A percentile compares a stretch with the other conserved stretches of the same genome.
These are phyloP conservation scores for Andrena chrysosceles DNA, from an alignment of 2,888 invertebrate species.

Conservation along the genomic window DNA sequence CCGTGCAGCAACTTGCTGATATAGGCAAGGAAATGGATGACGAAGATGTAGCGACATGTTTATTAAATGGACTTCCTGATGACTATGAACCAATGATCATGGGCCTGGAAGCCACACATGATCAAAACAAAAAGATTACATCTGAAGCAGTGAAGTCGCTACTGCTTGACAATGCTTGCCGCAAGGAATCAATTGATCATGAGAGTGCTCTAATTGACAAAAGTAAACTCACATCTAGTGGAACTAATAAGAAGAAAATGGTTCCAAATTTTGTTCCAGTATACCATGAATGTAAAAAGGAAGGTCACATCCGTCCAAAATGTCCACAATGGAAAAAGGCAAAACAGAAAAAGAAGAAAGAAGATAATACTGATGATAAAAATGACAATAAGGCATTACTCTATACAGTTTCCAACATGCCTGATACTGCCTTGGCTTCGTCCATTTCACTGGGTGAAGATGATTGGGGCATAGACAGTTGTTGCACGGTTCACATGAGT, in stretches of 20 bases:
- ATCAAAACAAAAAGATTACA: too few relatives aligned
- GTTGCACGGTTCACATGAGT: neutral
- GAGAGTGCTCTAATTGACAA: too few relatives aligned
- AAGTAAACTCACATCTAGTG: too few relatives aligned
- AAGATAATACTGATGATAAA: neutral
- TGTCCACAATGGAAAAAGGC: too few relatives aligned
- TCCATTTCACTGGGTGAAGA: neutral
- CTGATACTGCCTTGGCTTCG: neutral
- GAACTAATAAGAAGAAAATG: too few relatives aligned
- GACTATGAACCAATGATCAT: neutral
- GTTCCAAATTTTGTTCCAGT: too few relatives aligned
- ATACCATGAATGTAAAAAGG: too few relatives aligned
- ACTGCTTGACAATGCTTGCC: neutral
- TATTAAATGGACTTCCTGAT: neutral
- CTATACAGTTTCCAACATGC: neutral
- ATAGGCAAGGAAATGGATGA: neutral
- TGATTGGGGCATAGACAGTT: conserved; percentile 1
- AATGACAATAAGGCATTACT: neutral
- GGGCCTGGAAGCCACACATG: conserved; percentile 2
- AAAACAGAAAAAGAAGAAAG: neutral
- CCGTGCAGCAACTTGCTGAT: neutral
- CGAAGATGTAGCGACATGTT: neutral
- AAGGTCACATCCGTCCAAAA: too few relatives aligned
- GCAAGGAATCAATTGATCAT: neutral
- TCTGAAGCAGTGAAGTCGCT: too few relatives aligned